Base-by-base conservation (phyloP, 1,140 invertebrate species). In the Sarcophaga bullata region DNA sequence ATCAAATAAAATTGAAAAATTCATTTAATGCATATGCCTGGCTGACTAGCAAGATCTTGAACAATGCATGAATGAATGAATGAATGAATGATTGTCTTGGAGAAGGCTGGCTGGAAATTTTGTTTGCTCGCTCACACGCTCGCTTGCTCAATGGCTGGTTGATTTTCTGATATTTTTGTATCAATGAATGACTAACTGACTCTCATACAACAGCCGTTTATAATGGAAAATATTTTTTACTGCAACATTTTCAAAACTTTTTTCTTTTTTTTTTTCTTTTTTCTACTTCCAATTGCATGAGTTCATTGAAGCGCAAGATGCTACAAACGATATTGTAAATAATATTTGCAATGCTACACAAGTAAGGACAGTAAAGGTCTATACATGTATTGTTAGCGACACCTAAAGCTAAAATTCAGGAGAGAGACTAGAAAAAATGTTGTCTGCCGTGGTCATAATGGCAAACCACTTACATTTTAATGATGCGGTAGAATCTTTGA, bases 301-400 rank as follows among this genome's bases (percentile, higher is more conserved):
- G 54, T 58, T 58, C 54, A 58, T 58, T 58, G 13, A 58, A 58
- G 54, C 54, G 13, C 54, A 58, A 58, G 54, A 58, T 58, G 54
- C 15, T 58, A 58, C 54, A 58, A 58, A 58, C 54, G 54, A 58
- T 58, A 58, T 58, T n/a, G 54, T 58, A 13, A 37, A 37, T 37
- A 37, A 37, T 37, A 37, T 37, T 37, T 37, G 25, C 1, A 37
- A 37, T 4, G 25, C 25, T 37, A 37, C 25, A 37, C 25, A 37
- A 37, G 25, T 37, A 37, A 37, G 1, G 25, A 4, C 4, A 37
- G 1, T 37, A 37, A 2, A 4, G 25, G 4, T 37, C 4, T 4
- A 37, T 37, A 37, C 25, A 37, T 37, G 25, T 37, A 37, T 4
- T 2, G 25, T 37, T 37, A 37, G 25, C 25, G 25, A 1, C 25